Base-by-base conservation (phyloP, 1,140 invertebrate species). In the Drosophila pruinosa region DNA sequence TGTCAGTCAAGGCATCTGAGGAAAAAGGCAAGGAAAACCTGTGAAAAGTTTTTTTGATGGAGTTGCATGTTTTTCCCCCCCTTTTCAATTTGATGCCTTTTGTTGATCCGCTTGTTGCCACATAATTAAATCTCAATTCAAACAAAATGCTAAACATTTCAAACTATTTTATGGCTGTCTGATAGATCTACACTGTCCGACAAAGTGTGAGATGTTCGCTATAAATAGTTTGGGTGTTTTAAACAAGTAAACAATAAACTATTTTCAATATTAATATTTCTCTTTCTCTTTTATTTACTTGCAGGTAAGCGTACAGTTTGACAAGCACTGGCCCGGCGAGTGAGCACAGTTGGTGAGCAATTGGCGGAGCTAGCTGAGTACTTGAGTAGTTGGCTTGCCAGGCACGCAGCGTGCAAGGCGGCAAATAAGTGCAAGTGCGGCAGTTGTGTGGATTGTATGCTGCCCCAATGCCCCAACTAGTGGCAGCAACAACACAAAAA, bases 91-190 rank as follows among this genome's bases (percentile, higher is more conserved):
- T 5, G 7, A 14, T 5, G 1, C 19, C 2, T 26, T 36, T 48
- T 65, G 53, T 72, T 78, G 69, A 52, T 58, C 22, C 31, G 58
- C 53, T 78, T 88, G 78, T 78, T 89, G 78, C 78, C 82, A 89
- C 82, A 89, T 88, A 88, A 88, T 88, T 88, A 88, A 86, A 89
- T 89, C 68, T 73, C 56, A 88, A 89, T 83, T 88, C 77, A 86
- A 86, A 86, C 81, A 86, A 80, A 81, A 81, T 77, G 70, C 62
- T 88, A 86, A 88, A 86, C 82, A 88, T 72, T 82, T 85, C 65
- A 70, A 76, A 57, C 59, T 67, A 80, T 86, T 85, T 85, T 85
- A 85, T 76, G 68, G 63, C 45, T 59, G 48, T 61, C 79, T 58
- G 43, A 69, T 67, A 65, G 53, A 39, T 17, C 7, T 48, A 53